These are phyloP conservation scores for Alviniconcha strummeri DNA, from an alignment of 2,888 invertebrate genomes.

Conservation along the genomic window DNA sequence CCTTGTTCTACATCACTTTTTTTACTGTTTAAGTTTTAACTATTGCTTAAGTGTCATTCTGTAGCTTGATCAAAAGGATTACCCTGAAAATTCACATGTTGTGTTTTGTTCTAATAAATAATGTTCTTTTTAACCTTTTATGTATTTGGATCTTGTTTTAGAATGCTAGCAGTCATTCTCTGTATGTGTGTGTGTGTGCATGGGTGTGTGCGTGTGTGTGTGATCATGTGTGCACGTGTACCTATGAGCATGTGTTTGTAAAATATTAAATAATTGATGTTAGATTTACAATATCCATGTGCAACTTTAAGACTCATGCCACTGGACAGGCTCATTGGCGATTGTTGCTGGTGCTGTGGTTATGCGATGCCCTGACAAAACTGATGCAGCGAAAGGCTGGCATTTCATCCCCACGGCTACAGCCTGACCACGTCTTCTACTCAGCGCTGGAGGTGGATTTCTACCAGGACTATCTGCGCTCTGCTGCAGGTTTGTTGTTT, in stretches of 20 bases:
- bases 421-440: constrained; percentile 56
- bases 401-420: constrained; percentile 28
- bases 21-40: too few species aligned
- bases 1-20: too few species aligned
- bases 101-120: too few species aligned
- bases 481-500: constrained; percentile 60
- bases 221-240: not conserved
- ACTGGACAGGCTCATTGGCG: constrained; percentile 83
- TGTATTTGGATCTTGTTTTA: too few species aligned
- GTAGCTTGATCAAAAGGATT: too few species aligned
- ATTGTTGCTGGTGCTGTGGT: constrained; percentile 83
- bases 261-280: too few species aligned
- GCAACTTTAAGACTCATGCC: too few species aligned
- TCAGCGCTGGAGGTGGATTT: constrained; percentile 72
- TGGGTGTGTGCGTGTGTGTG: not conserved
- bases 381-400: constrained; percentile 73
- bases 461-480: constrained; percentile 67
- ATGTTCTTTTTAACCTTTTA: too few species aligned
- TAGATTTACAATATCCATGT: too few species aligned
- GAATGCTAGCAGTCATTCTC: not conserved
- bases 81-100: too few species aligned
- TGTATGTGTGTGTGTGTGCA: not conserved
- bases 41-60: too few species aligned
- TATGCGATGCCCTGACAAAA: constrained; percentile 85
- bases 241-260: not conserved